Conservation (phyloP, 2,797 vertebrate species). For the Leucoraja ocellata region DNA sequence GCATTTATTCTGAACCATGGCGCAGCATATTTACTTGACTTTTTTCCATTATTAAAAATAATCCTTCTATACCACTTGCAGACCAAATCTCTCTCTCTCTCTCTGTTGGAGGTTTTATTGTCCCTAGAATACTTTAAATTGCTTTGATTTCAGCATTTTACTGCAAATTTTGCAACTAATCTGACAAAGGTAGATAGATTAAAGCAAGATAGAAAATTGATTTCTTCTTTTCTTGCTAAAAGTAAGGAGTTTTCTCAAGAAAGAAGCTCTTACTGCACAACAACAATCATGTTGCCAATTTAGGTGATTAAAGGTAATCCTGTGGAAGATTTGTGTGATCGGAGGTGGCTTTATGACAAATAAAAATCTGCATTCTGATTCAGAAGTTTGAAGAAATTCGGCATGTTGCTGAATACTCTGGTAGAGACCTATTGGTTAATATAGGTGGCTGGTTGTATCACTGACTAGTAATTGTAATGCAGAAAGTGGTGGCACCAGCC, state of each 20-base stretch:
- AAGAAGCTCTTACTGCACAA: no score
- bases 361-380: neutral
- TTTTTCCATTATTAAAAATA: neutral
- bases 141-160: neutral
- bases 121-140: neutral
- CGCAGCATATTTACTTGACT: neutral
- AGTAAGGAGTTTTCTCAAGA: no score
- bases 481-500: no score
- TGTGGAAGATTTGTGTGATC: neutral
- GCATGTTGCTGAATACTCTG: no score
- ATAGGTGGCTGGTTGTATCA: no score
- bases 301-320: neutral
- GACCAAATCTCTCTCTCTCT: neutral
- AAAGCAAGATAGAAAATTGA: neutral
- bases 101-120: neutral
- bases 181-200: neutral
- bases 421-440: no score
- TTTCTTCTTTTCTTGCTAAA: no score
- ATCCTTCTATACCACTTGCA: neutral
- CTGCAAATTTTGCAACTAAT: neutral
- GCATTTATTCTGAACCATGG: neutral
- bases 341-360: neutral
- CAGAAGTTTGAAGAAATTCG: neutral
- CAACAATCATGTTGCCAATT: neutral
- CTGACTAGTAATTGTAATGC: no score